These are phyloP conservation scores for Lasiurus cinereus DNA, from an alignment of 2,113 vertebrate genomes.

Conservation along the genomic window DNA sequence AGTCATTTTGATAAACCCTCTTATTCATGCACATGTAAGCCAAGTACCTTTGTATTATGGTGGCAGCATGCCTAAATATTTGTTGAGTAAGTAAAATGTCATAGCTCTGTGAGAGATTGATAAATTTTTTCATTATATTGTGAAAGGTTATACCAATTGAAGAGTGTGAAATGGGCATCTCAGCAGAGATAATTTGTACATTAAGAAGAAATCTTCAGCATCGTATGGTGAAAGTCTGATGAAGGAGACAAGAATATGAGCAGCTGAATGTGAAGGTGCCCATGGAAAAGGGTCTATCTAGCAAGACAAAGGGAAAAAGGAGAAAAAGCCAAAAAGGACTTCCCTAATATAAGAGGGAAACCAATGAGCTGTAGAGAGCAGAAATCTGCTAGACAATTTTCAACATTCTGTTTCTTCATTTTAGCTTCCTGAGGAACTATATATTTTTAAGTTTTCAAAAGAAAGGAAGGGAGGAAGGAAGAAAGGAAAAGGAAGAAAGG, in stretches of 20 bases:
- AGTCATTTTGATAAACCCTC: conserved; percentile 47
- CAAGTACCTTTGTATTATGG: neutral
- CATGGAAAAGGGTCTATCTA: neutral
- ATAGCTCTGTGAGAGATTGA: neutral
- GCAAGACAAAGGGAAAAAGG: neutral
- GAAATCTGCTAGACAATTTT: neutral
- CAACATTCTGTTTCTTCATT: neutral
- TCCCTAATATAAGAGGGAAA: neutral
- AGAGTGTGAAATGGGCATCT: neutral
- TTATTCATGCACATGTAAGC: conserved; percentile 40
- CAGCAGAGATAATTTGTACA: neutral
- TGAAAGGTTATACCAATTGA: neutral
- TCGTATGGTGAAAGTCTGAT: neutral
- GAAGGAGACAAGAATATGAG: neutral
- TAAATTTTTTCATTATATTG: conserved; percentile 1
- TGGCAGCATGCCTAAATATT: conserved; percentile 13
- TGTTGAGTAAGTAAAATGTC: conserved; percentile 35
- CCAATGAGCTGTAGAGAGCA: neutral
- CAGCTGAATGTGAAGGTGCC: neutral
- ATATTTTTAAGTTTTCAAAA: neutral
- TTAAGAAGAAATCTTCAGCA: neutral
- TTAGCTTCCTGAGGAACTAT: neutral
- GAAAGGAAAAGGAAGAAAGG: too few relatives aligned
- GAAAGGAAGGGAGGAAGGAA: too few relatives aligned
- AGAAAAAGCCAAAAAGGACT: neutral